Evolutionary conservation across 2,797 vertebrate genomes (phyloP).

Genomic region (Molothrus ater): DNA sequence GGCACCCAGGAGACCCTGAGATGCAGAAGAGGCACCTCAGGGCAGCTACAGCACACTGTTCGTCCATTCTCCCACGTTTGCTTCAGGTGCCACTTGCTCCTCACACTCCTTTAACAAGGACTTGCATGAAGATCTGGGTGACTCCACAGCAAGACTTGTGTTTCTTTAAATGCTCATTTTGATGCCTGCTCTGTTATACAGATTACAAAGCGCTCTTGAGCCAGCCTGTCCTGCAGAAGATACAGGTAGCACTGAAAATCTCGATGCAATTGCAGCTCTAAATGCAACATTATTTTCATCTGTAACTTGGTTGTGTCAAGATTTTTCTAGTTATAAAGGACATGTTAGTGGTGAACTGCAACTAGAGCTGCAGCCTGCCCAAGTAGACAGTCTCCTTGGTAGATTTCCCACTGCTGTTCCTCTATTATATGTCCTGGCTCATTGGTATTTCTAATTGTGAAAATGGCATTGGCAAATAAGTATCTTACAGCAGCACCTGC

Average conservation of each 20-base stretch:
- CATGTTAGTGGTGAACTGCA: background rate
- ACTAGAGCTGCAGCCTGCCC: background rate
- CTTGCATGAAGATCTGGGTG: background rate
- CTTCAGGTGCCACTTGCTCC: background rate
- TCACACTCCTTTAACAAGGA: background rate
- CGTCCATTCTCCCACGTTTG: background rate
- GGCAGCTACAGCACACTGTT: accelerated
- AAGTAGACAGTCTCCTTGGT: background rate
- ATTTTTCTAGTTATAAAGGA: background rate
- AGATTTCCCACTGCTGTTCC: background rate
- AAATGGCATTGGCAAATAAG: background rate
- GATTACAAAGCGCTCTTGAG: background rate
- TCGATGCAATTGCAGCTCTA: background rate
- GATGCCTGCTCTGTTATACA: background rate
- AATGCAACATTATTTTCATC: background rate
- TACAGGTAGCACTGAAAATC: background rate
- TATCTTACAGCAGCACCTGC: background rate
- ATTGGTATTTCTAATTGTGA: background rate
- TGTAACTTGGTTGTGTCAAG: background rate
- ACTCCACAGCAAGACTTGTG: background rate
- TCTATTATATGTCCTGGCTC: background rate
- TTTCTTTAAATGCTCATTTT: background rate
- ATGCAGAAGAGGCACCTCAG: background rate
- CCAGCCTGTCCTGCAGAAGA: background rate
- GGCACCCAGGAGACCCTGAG: background rate